A percentile compares a stretch with the other conserved stretches of the same genome.
Evolutionary conservation across 2,797 vertebrate species (phyloP).

Genomic region (Neostethus bicornis): DNA sequence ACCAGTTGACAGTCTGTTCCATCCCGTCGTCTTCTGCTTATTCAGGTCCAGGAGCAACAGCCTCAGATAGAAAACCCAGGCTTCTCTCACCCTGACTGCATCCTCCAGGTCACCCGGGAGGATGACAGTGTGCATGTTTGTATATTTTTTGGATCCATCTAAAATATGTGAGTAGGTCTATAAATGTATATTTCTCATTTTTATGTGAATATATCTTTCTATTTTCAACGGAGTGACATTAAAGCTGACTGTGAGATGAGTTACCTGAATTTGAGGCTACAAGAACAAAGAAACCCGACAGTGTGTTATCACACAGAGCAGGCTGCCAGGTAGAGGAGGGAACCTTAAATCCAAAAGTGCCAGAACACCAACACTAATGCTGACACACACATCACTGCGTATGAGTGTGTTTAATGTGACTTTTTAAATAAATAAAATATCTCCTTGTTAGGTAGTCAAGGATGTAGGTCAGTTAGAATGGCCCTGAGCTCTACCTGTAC

Average conservation of each 20-base stretch:
- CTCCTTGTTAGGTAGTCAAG: neutral
- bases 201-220: no score
- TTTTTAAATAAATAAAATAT: constrained; percentile 3
- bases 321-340: constrained; percentile 42
- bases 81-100: no score
- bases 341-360: constrained; percentile 33
- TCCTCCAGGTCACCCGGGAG: no score
- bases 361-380: constrained; percentile 34
- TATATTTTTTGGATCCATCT: no score
- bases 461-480: neutral
- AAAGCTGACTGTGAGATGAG: constrained; percentile 7
- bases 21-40: no score
- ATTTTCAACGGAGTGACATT: neutral
- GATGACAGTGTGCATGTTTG: no score
- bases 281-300: constrained; percentile 22
- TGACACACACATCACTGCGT: constrained; percentile 20
- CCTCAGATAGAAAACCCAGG: no score
- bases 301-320: constrained; percentile 48
- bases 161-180: no score
- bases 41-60: no score
- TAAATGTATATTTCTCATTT: no score
- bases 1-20: no score
- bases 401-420: neutral
- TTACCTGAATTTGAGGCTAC: constrained; percentile 14
- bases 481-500: neutral